phyloP scores from a whole-genome alignment of 2,797 vertebrate species.

The Gallirallus australis region DNA sequence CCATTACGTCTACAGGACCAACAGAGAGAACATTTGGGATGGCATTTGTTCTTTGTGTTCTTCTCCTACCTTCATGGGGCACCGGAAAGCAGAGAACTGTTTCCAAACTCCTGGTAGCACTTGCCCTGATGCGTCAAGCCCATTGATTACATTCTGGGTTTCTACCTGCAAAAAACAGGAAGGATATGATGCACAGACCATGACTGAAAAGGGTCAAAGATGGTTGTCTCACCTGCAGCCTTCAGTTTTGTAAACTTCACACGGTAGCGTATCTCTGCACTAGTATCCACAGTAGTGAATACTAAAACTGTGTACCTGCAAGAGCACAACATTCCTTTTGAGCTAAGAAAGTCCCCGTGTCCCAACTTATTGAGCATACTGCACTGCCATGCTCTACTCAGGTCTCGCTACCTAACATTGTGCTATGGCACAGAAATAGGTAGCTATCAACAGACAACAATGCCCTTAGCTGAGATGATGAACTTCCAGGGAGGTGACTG shows the following conservation, averaged over 20 bases:
- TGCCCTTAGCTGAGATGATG: background rate
- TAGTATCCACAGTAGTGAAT: background rate
- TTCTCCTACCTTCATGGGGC: background rate
- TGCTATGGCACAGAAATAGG: background rate
- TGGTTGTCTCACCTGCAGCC: background rate
- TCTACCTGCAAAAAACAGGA: background rate
- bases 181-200: background rate
- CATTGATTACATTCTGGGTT: background rate
- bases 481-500: background rate
- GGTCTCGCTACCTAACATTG: background rate
- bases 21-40: background rate
- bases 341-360: rapidly evolving
- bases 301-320: background rate
- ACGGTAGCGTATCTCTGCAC: background rate
- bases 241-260: background rate
- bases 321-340: background rate
- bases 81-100: background rate
- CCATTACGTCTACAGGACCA: background rate
- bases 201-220: background rate
- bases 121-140: background rate
- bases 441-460: background rate
- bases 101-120: background rate
- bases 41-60: background rate
- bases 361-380: background rate
- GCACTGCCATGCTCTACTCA: background rate